These are phyloP conservation scores for Drosophila erecta DNA, from an alignment of 1,140 invertebrate genomes.

Conservation along the genomic window DNA sequence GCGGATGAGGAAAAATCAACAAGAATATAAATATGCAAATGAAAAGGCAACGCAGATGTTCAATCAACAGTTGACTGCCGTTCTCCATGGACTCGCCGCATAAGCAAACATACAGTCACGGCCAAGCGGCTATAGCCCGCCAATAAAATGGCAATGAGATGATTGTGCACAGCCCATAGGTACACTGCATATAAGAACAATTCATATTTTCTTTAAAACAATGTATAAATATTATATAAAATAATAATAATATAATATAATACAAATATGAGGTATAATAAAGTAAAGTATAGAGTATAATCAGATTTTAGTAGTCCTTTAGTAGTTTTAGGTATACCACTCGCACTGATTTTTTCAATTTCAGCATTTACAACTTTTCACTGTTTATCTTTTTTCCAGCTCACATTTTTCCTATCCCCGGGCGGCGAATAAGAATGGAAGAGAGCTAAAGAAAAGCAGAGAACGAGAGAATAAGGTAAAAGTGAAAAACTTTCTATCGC, in stretches of 20 bases:
- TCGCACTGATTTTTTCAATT: slow-evolving; percentile 3
- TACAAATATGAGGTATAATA: too few species aligned
- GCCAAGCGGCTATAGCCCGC: slow-evolving; percentile 1
- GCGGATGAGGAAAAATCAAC: slow-evolving; percentile 35
- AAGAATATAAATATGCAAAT: slow-evolving; percentile 76
- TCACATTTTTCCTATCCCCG: slow-evolving; percentile 11
- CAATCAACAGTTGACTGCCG: slow-evolving; percentile 55
- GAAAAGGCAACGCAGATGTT: slow-evolving; percentile 65
- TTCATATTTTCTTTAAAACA: too few species aligned
- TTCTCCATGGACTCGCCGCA: slow-evolving; percentile 14
- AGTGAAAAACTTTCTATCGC: slow-evolving; percentile 45
- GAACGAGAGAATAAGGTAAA: slow-evolving; percentile 19
- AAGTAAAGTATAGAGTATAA: too few species aligned
- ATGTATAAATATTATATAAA: too few species aligned
- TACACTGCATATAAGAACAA: too few species aligned
- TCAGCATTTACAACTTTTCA: slow-evolving; percentile 31
- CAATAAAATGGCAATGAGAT: background rate
- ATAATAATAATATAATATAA: too few species aligned
- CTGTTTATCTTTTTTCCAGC: slow-evolving; percentile 18
- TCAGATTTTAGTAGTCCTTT: too few species aligned
- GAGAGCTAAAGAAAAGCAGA: background rate
- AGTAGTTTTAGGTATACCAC: too few species aligned
- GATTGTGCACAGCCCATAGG: too few species aligned
- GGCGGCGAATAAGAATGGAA: background rate
- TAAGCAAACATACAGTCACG: slow-evolving; percentile 4